Percentiles rank a stretch among this genome's conserved stretches.
phyloP scores from a whole-genome alignment of 2,888 invertebrate species.

The Dryomyza anilis region DNA sequence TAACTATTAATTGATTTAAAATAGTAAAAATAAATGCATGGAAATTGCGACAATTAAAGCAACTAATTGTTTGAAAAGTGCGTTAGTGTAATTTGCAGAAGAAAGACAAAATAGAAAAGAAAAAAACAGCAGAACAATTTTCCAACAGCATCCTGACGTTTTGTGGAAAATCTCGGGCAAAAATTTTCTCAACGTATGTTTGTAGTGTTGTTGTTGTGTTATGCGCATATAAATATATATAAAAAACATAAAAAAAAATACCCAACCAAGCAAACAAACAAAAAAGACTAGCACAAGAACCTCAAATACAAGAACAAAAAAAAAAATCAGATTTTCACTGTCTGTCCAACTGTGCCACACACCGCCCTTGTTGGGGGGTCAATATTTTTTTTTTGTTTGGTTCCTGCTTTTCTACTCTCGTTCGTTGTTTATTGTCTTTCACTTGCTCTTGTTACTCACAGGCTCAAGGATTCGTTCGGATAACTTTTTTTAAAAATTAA shows the following conservation, averaged over 20 bases:
- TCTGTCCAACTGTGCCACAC: slow-evolving; percentile 10
- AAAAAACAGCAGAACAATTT: no score
- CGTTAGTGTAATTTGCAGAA: no score
- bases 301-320: not conserved
- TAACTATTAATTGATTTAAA: not conserved
- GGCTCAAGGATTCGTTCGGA: no score
- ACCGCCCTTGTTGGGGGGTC: slow-evolving; percentile 21
- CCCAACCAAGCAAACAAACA: not conserved
- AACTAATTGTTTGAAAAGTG: no score
- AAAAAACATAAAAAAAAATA: not conserved
- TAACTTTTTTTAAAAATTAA: no score
- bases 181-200: not conserved
- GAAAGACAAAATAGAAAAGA: no score
- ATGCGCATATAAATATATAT: not conserved
- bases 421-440: not conserved
- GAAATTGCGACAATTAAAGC: no score
- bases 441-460: no score
- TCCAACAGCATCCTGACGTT: no score
- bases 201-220: not conserved
- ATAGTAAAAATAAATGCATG: not conserved
- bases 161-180: no score
- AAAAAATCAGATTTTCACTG: not conserved
- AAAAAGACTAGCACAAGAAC: no score
- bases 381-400: slow-evolving; percentile 9
- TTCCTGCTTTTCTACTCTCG: not conserved